phyloP scores from a whole-genome alignment of 2,888 invertebrate species.

The Drosophila bunnanda region DNA sequence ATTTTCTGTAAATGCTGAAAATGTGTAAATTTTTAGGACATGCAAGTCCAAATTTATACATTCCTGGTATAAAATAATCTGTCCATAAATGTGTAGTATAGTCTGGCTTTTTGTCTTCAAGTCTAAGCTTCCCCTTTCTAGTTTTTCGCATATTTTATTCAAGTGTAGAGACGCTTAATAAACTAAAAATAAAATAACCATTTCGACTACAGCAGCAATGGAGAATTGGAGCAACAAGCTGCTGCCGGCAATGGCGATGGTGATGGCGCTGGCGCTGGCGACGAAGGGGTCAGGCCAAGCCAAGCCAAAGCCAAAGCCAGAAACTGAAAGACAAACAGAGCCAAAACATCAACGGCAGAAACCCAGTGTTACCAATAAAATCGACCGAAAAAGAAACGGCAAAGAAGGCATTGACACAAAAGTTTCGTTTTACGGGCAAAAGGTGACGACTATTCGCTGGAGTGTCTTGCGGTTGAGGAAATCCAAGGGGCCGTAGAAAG shows the following conservation, averaged over 20 bases:
- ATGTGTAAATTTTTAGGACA: too few relatives aligned
- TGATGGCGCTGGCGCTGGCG: neutral
- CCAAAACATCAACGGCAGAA: constrained; percentile 16
- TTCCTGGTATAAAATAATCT: too few relatives aligned
- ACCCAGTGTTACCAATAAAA: constrained; percentile 46
- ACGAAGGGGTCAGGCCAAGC: constrained; percentile 24
- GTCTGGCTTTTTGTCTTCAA: too few relatives aligned
- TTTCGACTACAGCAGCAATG: constrained; percentile 31
- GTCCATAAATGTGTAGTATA: too few relatives aligned
- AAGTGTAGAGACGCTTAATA: neutral
- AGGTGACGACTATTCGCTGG: constrained; percentile 62
- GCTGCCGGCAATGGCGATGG: constrained; percentile 17
- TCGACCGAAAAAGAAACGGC: constrained; percentile 40
- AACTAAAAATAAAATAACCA: constrained; percentile 21
- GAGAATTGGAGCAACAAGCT: constrained; percentile 59
- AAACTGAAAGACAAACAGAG: constrained; percentile 16
- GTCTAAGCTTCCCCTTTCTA: too few relatives aligned
- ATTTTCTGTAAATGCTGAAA: too few relatives aligned
- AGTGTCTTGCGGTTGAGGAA: constrained; percentile 40
- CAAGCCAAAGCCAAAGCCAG: constrained; percentile 30
- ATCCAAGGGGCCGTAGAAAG: constrained; percentile 32
- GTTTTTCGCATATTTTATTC: neutral
- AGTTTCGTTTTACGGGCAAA: constrained; percentile 72
- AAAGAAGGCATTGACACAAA: constrained; percentile 75
- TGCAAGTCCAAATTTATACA: too few relatives aligned